phyloP scores from a whole-genome alignment of 2,797 vertebrate genomes.

The Nothura maculosa region DNA sequence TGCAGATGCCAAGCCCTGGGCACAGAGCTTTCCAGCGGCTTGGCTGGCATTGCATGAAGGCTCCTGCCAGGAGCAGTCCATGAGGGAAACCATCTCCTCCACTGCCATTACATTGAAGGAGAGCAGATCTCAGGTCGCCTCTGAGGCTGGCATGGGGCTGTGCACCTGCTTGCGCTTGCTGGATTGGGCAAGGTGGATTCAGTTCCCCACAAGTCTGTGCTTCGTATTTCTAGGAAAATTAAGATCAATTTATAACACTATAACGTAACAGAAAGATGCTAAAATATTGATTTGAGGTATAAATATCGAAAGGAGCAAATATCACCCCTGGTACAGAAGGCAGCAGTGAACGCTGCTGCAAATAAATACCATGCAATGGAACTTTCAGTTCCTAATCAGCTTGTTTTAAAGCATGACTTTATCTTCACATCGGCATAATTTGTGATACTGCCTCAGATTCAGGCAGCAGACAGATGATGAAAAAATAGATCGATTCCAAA shows the following conservation, averaged over 20 bases:
- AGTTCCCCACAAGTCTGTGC: fast-evolving
- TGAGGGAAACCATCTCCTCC: background rate
- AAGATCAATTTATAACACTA: background rate
- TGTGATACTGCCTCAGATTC: no score
- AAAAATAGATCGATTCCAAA: background rate
- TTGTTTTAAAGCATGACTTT: background rate
- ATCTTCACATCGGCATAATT: background rate
- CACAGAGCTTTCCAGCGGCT: background rate
- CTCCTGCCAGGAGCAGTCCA: background rate
- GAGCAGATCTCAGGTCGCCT: background rate
- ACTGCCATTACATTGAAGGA: background rate
- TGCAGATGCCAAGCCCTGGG: fast-evolving
- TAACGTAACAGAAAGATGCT: background rate
- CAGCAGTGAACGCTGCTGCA: background rate
- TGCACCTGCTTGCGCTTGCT: background rate
- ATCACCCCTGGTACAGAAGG: background rate
- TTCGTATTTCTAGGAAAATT: background rate
- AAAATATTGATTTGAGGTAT: background rate
- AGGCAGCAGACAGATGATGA: background rate
- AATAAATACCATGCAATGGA: background rate
- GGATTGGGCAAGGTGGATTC: background rate
- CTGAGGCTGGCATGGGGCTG: background rate
- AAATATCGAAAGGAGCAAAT: background rate
- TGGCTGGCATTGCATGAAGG: background rate
- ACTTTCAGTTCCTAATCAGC: background rate